Base-by-base conservation (phyloP, 2,113 vertebrate species). In the Syngnathus scovelli region DNA sequence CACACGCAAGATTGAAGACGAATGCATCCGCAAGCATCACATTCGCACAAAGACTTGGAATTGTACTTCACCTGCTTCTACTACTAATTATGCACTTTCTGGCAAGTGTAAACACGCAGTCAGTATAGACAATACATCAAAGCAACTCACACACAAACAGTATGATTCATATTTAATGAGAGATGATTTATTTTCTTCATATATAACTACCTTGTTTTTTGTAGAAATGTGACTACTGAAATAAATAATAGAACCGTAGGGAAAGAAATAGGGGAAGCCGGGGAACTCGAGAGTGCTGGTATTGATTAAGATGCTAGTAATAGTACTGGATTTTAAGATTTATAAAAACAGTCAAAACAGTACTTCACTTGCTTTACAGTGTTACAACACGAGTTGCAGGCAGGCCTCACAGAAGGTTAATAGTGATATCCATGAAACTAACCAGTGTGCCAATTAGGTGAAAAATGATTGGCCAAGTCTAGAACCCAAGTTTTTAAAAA, bases 1-100 rank as follows among this genome's bases (percentile, higher is more conserved):
- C 62, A 71, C 41, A 62, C 71, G 73, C 38, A 18, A 15, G 61
- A 51, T 72, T 66, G 67, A 67, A 77, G 55, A 76, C 58, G 55
- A 6, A 52, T 61, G 65, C 58, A 72, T n/a, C 11, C 56, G 68
- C 65, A 70, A 21, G 21, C 67, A 65, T 58, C 73, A 78, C 43
- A 76, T 64, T 72, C 27, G 15, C 23, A 33, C 54, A 56, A 58
- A 58, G 27, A 33, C 27, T 58, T 36, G 12, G 13, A 36, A 33
- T 36, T 27, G 15, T 16, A 58, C 55, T 36, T 55, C 52, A 55
- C n/a, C 61, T 62, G 1, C 59, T 64, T 21, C 46, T 43, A 27
- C 64, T 67, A 72, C 68, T 76, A 82, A 82, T 80, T 73, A 75
- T 58, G 55, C 64, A 58, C 55, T 61, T 70, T 61, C 71, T 77